These are phyloP conservation scores for Catocala sponsa DNA, from an alignment of 2,888 invertebrate species.

Conservation along the genomic window DNA sequence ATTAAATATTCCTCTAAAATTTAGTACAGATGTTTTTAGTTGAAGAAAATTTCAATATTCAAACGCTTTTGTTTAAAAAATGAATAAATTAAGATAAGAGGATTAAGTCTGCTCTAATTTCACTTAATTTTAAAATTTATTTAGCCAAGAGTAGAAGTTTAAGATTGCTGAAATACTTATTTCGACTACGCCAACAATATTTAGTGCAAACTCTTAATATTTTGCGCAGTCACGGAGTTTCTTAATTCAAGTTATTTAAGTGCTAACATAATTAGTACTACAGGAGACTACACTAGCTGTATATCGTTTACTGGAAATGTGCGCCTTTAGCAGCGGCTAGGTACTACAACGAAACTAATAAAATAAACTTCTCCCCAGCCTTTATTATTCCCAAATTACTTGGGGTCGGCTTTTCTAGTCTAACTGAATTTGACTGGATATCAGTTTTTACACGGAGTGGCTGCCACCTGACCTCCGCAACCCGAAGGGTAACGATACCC, in stretches of 20 bases:
- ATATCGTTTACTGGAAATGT: neutral
- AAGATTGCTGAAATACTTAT: constrained; percentile 5
- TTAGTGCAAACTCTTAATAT: constrained; percentile 9
- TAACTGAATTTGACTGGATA: too few relatives aligned
- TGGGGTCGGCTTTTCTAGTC: too few relatives aligned
- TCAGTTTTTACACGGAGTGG: too few relatives aligned
- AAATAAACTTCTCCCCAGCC: too few relatives aligned
- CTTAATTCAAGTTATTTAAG: constrained; percentile 8
- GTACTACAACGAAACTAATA: too few relatives aligned
- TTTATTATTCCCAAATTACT: too few relatives aligned
- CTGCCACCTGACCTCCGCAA: too few relatives aligned
- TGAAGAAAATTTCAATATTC: neutral
- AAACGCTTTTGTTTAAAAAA: neutral
- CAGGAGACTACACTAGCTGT: neutral
- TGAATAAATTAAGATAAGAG: neutral
- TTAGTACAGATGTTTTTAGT: neutral
- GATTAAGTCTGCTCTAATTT: neutral
- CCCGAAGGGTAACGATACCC: too few relatives aligned
- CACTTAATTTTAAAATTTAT: neutral
- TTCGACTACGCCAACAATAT: constrained; percentile 1
- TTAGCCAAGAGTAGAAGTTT: neutral
- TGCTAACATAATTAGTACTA: constrained; percentile 3
- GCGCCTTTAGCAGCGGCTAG: too few relatives aligned
- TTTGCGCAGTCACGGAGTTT: constrained; percentile 6
- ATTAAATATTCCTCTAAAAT: too few relatives aligned